phyloP scores from a whole-genome alignment of 2,888 invertebrate species.

The Macrophya alboannulata region DNA sequence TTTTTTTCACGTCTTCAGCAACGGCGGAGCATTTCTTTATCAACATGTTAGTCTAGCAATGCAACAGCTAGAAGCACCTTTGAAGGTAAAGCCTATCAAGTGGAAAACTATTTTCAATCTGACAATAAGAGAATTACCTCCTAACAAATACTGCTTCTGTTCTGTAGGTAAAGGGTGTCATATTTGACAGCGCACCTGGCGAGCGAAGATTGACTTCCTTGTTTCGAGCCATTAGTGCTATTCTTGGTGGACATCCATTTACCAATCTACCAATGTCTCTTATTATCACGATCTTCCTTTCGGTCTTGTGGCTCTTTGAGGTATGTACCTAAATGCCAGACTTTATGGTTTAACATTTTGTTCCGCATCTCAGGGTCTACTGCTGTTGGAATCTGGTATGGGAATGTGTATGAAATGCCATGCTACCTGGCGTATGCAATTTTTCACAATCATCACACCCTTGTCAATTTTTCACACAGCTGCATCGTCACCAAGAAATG shows the following conservation, averaged over 20 bases:
- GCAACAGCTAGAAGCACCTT: slow-evolving; percentile 81
- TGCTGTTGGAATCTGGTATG: neutral
- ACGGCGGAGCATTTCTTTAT: slow-evolving; percentile 89
- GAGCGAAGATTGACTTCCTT: slow-evolving; percentile 83
- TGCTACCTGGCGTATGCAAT: neutral
- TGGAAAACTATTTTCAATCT: neutral
- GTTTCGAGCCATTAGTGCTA: slow-evolving; percentile 84
- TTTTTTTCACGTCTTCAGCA: slow-evolving; percentile 89
- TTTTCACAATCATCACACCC: slow-evolving; percentile 44
- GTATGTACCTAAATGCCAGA: slow-evolving; percentile 80
- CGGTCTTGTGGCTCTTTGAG: slow-evolving; percentile 84
- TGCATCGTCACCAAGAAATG: slow-evolving; percentile 53
- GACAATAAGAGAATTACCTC: neutral
- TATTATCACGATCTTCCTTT: slow-evolving; percentile 82
- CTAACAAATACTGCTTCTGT: neutral
- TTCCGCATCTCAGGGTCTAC: neutral
- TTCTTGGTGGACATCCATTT: slow-evolving; percentile 83
- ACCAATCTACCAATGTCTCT: slow-evolving; percentile 83
- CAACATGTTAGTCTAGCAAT: slow-evolving; percentile 85
- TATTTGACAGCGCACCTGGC: slow-evolving; percentile 89
- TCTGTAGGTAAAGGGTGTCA: slow-evolving; percentile 83
- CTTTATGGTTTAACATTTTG: slow-evolving; percentile 57
- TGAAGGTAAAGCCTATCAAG: slow-evolving; percentile 77
- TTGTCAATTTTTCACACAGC: slow-evolving; percentile 1
- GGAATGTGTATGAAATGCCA: neutral